Evolutionary conservation across 2,888 invertebrate species (phyloP).

Genomic region (Portevinia maculata): DNA sequence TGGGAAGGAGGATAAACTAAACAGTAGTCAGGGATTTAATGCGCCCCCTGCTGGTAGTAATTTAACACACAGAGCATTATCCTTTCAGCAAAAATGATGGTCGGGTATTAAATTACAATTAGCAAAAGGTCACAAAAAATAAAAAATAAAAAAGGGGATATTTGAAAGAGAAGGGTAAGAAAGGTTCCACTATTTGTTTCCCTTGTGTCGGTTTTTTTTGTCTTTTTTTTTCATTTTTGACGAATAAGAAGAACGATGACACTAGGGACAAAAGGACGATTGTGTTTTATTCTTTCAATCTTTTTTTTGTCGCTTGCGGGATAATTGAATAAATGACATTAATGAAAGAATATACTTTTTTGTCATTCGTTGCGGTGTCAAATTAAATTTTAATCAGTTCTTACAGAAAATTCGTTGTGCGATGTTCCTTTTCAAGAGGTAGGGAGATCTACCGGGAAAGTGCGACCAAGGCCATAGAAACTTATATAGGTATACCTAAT

Average conservation of each 20-base stretch:
- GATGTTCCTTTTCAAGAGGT: not conserved
- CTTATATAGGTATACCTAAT: conserved; percentile 8
- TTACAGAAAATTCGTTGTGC: conserved; percentile 10
- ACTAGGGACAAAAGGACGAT: conserved; percentile 50
- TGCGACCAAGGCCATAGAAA: not conserved
- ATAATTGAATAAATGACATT: conserved; percentile 71
- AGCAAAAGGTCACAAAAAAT: conserved; percentile 67
- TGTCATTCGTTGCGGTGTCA: conserved; percentile 66
- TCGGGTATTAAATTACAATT: conserved; percentile 73
- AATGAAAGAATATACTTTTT: conserved; percentile 54
- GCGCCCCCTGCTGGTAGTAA: conserved; percentile 53
- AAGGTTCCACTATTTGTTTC: conserved; percentile 29
- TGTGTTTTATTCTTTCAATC: conserved; percentile 35
- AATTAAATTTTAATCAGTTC: conserved; percentile 70
- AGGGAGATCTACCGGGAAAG: not conserved
- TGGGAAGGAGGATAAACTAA: not conserved
- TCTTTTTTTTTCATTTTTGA: conserved; percentile 7
- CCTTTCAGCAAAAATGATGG: conserved; percentile 64
- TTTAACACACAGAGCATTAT: conserved; percentile 58
- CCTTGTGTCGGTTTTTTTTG: conserved; percentile 28
- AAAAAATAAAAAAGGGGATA: conserved; percentile 14
- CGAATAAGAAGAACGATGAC: conserved; percentile 54
- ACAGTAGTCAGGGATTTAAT: conserved; percentile 49
- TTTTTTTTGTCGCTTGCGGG: conserved; percentile 30
- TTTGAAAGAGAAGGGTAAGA: conserved; percentile 6